Evolutionary conservation across 2,888 invertebrate genomes (phyloP).

Genomic region (Hirtodrosophila alboralis): DNA sequence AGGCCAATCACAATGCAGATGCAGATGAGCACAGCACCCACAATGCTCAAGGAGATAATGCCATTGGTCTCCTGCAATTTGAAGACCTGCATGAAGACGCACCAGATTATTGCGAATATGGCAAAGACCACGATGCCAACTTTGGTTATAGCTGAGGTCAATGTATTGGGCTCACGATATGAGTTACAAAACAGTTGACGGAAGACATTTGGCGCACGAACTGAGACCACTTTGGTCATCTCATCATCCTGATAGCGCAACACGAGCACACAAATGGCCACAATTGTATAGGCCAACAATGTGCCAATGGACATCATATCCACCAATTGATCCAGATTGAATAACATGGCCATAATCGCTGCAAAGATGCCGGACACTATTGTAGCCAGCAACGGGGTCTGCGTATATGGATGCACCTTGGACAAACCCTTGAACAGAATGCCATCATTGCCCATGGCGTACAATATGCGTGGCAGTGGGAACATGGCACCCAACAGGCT

Average conservation of each 20-base stretch:
- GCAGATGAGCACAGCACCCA: slow-evolving; percentile 85
- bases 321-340: slow-evolving; percentile 94
- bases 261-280: slow-evolving; percentile 94
- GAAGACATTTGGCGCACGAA: slow-evolving; percentile 81
- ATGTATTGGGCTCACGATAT: slow-evolving; percentile 87
- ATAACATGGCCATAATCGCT: slow-evolving; percentile 94
- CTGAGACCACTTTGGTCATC: slow-evolving; percentile 80
- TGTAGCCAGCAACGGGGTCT: slow-evolving; percentile 92
- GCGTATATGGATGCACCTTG: slow-evolving; percentile 88
- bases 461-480: slow-evolving; percentile 93
- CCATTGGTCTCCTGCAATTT: slow-evolving; percentile 65
- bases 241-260: slow-evolving; percentile 87
- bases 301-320: slow-evolving; percentile 99
- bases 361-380: slow-evolving; percentile 90
- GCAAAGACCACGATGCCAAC: slow-evolving; percentile 86
- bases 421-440: slow-evolving; percentile 91
- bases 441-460: slow-evolving; percentile 96
- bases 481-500: slow-evolving; percentile 94
- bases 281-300: slow-evolving; percentile 94
- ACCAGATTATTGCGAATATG: slow-evolving; percentile 83
- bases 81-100: slow-evolving; percentile 68
- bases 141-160: slow-evolving; percentile 88
- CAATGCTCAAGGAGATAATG: slow-evolving; percentile 84
- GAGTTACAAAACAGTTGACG: slow-evolving; percentile 88
- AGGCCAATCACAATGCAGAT: slow-evolving; percentile 87